Base-by-base conservation (phyloP, 2,888 invertebrate genomes). In the Sarcophaga variegata region DNA sequence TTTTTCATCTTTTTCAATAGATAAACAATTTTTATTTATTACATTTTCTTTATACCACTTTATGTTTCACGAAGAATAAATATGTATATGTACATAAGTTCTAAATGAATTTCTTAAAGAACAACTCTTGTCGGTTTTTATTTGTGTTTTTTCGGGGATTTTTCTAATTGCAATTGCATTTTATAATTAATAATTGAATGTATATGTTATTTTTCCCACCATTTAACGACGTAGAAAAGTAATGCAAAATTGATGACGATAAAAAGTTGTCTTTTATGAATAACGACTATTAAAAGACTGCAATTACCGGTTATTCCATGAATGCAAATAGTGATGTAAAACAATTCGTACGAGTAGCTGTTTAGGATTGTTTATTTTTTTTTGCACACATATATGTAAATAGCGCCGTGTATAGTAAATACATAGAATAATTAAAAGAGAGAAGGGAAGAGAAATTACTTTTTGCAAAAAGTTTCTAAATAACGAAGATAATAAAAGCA, bases 1-100 rank as follows among this genome's bases (percentile, higher is more conserved):
- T 87, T 87, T 82, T 86, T 74, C 72, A 64, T 81, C 74, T 81
- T 81, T 81, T 79, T 76, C 83, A 81, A 70, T 81, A 84, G 84
- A 87, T 87, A 87, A 87, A 87, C 87, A 87, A 87, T 84, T 87
- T 83, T 78, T 83, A 83, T 87, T 86, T 84, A 83, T 74, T 80
- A 66, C 78, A 74, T 80, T 84, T 83, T 77, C 69, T 54, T 64
- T 79, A 25, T 69, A 49, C 59, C 47, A 20, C 67, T 67, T 67
- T 67, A 62, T n/a, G 64, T 66, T 49, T 20, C 49, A 25, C 20
- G 63, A 54, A 25, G 14, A 49, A 62, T 25, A 27, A 45, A 49
- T 49, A 22, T 45, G 54, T 54, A 63, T 37, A 11, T 12, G 59
- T 47, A 4, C 20, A 8, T 10, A 74, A 49, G 17, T 8, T 20